Base-by-base conservation (phyloP, 2,797 vertebrate genomes). In the Lithobates sylvaticus region DNA sequence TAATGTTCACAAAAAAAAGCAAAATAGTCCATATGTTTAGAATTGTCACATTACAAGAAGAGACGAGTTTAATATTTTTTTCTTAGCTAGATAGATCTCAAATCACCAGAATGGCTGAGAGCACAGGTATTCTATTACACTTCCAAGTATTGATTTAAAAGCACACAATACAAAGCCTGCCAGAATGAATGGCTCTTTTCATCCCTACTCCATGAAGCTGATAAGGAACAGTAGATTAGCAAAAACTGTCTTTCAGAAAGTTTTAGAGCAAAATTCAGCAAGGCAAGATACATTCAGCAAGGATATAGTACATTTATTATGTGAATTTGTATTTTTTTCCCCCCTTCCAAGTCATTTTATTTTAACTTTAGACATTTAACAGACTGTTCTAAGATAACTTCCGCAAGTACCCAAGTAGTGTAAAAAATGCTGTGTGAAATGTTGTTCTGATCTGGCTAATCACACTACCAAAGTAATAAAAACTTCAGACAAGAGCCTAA, bases 111-210 rank as follows among this genome's bases (percentile, higher is more conserved):
- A 58, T 61, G 68, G 34, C 27, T 81, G 23, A 69, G 64, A 72
- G 47, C 0, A 76, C 21, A 84, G 16, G 1, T 70, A 80, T 9
- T 77, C 26, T 83, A 71, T 89, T 89, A 83, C 73, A 18, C 44
- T 83, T 88, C 83, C 65, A 75, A 86, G 82, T 67, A 76, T 4
- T 69, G 34, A 67, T 34, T 88, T 89, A 90, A 85, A 26, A 89
- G 71, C 36, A 88, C 88, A 87, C 67, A 71, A 0, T 64, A 82
- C 27, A 74, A 47, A 27, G 87, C 74, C 87, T 91, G 82, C 50
- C 90, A 88, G 42, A 88, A 84, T 84, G 72, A 88, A 82, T 50
- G 70, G 64, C 23, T 15, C 90, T 64, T 88, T 92, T 88, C 67
- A 86, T 88, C 75, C 86, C 67, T 36, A 89, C 18, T 78, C 61